These are phyloP conservation scores for Philopedon plagiatum DNA, from an alignment of 2,888 invertebrate species.

Conservation along the genomic window DNA sequence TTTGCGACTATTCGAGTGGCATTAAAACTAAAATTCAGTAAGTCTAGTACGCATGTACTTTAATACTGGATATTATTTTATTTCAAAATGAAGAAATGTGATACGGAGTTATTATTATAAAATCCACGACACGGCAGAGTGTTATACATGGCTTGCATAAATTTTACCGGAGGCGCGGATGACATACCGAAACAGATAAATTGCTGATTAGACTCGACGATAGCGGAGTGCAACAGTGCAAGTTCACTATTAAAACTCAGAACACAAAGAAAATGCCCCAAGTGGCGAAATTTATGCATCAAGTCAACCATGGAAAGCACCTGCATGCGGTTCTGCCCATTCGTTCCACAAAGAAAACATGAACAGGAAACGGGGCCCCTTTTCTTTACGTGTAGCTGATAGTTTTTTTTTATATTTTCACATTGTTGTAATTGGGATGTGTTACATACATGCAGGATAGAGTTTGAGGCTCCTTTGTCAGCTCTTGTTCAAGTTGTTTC, in stretches of 20 bases:
- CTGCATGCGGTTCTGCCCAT: slow-evolving; percentile 53
- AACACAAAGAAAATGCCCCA: slow-evolving; percentile 43
- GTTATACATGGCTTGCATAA: slow-evolving; percentile 30
- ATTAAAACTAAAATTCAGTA: too few relatives aligned
- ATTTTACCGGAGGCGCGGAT: slow-evolving; percentile 39
- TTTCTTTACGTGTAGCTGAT: background rate
- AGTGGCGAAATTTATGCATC: slow-evolving; percentile 55
- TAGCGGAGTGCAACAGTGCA: slow-evolving; percentile 35
- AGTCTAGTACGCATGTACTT: too few relatives aligned
- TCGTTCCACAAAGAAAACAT: slow-evolving; percentile 48
- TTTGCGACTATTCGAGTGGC: too few relatives aligned
- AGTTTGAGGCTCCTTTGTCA: too few relatives aligned
- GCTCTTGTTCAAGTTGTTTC: too few relatives aligned
- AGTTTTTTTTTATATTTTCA: slow-evolving; percentile 6
- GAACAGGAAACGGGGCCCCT: slow-evolving; percentile 41
- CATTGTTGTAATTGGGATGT: background rate
- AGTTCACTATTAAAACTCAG: slow-evolving; percentile 47
- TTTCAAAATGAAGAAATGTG: background rate
- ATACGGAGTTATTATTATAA: slow-evolving; percentile 18
- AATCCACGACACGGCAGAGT: slow-evolving; percentile 19
- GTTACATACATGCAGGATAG: background rate
- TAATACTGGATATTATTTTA: background rate
- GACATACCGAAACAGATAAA: slow-evolving; percentile 43
- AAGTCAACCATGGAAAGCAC: slow-evolving; percentile 60
- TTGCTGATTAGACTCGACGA: slow-evolving; percentile 36